Evolutionary conservation across 2,888 invertebrate genomes (phyloP).

Genomic region (Agrotis puta): DNA sequence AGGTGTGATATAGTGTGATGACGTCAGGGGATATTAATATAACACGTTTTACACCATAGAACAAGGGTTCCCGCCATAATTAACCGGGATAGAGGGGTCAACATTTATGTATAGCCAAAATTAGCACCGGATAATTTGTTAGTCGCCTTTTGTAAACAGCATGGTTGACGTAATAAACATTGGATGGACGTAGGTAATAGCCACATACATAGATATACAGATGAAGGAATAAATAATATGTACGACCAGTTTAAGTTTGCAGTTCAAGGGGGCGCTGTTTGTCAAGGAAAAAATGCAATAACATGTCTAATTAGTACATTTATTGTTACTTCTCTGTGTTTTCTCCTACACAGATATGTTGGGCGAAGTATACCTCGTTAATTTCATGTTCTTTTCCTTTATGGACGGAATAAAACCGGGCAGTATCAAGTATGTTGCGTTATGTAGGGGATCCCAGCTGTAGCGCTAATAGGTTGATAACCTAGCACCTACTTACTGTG

Average conservation of each 20-base stretch:
- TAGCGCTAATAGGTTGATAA: conserved; percentile 6
- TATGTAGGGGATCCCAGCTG: conserved; percentile 16
- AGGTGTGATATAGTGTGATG: conserved; percentile 35
- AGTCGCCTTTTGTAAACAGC: conserved; percentile 60
- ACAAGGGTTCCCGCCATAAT: conserved; percentile 55
- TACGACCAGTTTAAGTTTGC: background rate
- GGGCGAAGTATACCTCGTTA: conserved; percentile 3
- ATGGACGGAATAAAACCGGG: conserved; percentile 32
- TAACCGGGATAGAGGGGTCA: conserved; percentile 52
- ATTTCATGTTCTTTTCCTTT: conserved; percentile 30
- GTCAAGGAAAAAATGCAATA: too few species aligned
- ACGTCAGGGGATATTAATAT: conserved; percentile 61
- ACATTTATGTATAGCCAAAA: conserved; percentile 46
- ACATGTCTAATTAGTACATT: too few species aligned
- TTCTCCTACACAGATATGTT: too few species aligned
- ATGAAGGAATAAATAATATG: background rate
- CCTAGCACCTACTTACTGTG: background rate
- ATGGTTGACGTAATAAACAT: conserved; percentile 55
- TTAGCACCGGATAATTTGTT: conserved; percentile 62
- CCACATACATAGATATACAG: background rate
- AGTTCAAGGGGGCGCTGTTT: too few species aligned
- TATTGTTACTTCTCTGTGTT: too few species aligned
- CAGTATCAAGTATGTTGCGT: conserved; percentile 3
- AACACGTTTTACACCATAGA: conserved; percentile 45
- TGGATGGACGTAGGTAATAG: conserved; percentile 18